phyloP scores from a whole-genome alignment of 2,113 vertebrate species.

The Chloropsis hardwickii region DNA sequence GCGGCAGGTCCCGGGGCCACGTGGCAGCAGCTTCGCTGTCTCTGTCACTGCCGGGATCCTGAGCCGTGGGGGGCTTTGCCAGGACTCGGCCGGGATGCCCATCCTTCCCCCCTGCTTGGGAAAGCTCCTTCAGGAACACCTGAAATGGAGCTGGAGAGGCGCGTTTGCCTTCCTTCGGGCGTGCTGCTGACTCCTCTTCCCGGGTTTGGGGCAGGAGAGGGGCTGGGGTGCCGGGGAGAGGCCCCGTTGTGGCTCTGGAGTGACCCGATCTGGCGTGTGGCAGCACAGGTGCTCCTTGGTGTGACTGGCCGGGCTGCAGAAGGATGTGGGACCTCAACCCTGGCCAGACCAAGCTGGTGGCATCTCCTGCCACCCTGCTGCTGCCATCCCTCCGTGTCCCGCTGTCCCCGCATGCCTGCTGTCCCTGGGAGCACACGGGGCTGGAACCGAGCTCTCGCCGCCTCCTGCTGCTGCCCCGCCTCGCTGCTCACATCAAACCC shows the following conservation, averaged over 20 bases:
- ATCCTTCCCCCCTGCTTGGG: not conserved
- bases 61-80: accelerated
- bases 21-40: not conserved
- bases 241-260: not conserved
- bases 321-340: accelerated
- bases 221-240: not conserved
- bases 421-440: accelerated
- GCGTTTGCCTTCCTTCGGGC: not conserved
- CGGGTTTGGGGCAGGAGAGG: not conserved
- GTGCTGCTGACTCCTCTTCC: accelerated
- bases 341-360: not conserved
- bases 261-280: accelerated
- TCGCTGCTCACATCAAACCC: not conserved
- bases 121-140: not conserved
- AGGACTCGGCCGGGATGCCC: not conserved
- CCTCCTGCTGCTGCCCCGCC: not conserved
- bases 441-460: not conserved
- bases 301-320: not conserved
- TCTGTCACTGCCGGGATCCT: not conserved
- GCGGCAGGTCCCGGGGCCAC: not conserved
- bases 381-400: not conserved
- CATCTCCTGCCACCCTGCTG: not conserved
- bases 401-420: accelerated
- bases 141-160: accelerated
- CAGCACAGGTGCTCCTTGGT: too few relatives aligned